These are phyloP conservation scores for Lepidocolaptes lacrymiger DNA, from an alignment of 2,797 vertebrate species.

Conservation along the genomic window DNA sequence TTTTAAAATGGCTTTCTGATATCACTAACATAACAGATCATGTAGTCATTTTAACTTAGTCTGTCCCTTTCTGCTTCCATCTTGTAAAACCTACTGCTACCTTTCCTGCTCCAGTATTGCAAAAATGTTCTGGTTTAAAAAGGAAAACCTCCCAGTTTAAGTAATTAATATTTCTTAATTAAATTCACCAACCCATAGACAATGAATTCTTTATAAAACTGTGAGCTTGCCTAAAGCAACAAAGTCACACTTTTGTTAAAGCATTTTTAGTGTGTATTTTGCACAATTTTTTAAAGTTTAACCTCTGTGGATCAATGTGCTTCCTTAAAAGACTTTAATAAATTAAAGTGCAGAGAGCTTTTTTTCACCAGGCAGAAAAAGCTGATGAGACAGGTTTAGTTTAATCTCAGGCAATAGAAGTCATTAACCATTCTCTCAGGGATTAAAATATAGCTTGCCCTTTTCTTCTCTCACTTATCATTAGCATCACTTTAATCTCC, in stretches of 20 bases:
- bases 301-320: constrained; percentile 99
- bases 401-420: constrained; percentile 99
- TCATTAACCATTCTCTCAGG: constrained; percentile 99
- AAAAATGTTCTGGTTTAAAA: constrained; percentile 82
- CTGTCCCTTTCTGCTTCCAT: constrained; percentile 40
- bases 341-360: constrained; percentile 99
- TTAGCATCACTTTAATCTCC: constrained; percentile 99
- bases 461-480: constrained; percentile 99
- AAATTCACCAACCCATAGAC: constrained; percentile 91
- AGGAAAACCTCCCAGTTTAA: constrained; percentile 88
- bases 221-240: constrained; percentile 88
- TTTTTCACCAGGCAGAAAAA: constrained; percentile 98
- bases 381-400: constrained; percentile 99
- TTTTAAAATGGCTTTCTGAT: constrained; percentile 24
- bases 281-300: constrained; percentile 98
- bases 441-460: constrained; percentile 99
- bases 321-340: constrained; percentile 99
- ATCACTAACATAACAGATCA: constrained; percentile 3
- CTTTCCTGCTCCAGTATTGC: constrained; percentile 60
- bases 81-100: constrained; percentile 2
- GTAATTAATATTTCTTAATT: constrained; percentile 97
- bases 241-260: constrained; percentile 90
- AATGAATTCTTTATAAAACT: constrained; percentile 91
- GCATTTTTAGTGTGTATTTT: constrained; percentile 93
- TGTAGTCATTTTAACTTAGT: constrained; percentile 43